Percentiles rank a stretch among this genome's conserved stretches.
Conservation (phyloP, 2,888 invertebrate genomes). For the Lysandra bellargus region DNA sequence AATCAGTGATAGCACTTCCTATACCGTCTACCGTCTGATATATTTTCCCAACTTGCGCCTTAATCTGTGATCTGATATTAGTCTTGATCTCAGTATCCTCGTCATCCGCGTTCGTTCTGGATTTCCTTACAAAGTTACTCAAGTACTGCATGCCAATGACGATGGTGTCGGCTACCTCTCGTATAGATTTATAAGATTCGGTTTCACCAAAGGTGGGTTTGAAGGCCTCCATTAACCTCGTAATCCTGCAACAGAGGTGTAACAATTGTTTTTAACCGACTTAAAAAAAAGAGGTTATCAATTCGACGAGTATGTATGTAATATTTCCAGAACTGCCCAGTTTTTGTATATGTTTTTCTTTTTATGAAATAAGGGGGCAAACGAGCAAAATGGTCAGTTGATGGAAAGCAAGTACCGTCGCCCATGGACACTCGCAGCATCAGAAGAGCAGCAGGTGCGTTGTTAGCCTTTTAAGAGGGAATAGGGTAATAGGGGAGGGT, state of each 20-base stretch:
- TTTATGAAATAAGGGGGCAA: no score
- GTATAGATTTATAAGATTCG: conserved; percentile 56
- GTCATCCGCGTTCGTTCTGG: neutral
- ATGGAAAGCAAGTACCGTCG: no score
- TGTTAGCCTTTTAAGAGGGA: no score
- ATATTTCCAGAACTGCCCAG: no score
- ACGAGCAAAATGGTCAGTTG: no score
- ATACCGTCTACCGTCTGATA: conserved; percentile 53
- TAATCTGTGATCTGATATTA: conserved; percentile 42
- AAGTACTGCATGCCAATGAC: conserved; percentile 57
- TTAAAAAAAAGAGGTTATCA: no score
- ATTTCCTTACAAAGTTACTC: conserved; percentile 51
- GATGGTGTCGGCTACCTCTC: conserved; percentile 54
- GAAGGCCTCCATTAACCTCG: conserved; percentile 61
- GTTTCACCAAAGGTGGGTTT: conserved; percentile 67
- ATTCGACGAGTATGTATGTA: no score
- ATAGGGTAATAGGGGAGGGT: no score
- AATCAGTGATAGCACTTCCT: conserved; percentile 48
- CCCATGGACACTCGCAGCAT: no score
- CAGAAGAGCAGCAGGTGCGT: no score
- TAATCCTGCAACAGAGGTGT: conserved; percentile 55
- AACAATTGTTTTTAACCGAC: no score
- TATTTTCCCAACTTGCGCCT: conserved; percentile 38
- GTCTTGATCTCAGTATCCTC: conserved; percentile 16
- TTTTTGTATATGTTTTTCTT: no score